Conservation (phyloP, 2,797 vertebrate species). For the Antrozous pallidus region DNA sequence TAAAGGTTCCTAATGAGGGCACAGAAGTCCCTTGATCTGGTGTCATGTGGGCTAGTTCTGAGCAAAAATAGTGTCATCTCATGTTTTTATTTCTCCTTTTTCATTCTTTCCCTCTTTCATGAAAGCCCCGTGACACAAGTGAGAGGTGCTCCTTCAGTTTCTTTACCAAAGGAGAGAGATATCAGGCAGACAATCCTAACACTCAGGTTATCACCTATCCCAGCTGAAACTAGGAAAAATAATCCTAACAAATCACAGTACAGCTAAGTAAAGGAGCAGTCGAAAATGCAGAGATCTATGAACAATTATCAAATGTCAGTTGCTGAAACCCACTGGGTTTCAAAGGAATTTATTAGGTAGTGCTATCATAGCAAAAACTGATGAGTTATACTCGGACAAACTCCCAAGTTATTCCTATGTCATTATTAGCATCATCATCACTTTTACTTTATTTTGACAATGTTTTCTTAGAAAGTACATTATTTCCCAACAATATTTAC, state of each 20-base stretch:
- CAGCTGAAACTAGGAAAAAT: neutral
- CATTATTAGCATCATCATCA: conserved; percentile 41
- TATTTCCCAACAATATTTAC: conserved; percentile 45
- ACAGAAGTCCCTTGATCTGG: neutral
- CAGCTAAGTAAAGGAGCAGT: neutral
- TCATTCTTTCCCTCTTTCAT: neutral
- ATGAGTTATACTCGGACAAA: neutral
- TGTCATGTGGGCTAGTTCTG: neutral
- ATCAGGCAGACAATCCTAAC: neutral
- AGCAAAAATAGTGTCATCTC: neutral
- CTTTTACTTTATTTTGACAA: conserved; percentile 23
- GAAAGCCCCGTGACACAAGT: neutral
- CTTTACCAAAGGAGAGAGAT: neutral
- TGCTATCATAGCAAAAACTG: neutral
- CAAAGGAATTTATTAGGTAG: neutral
- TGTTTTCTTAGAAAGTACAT: conserved; percentile 52
- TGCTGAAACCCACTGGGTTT: neutral
- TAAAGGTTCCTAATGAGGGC: neutral
- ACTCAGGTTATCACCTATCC: neutral
- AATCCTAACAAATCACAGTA: neutral
- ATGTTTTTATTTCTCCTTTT: neutral
- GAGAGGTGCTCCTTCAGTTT: neutral
- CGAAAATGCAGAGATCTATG: neutral
- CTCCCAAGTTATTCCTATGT: neutral
- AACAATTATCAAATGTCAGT: neutral